Conservation (phyloP, 2,113 vertebrate genomes). For the Felis catus region DNA sequence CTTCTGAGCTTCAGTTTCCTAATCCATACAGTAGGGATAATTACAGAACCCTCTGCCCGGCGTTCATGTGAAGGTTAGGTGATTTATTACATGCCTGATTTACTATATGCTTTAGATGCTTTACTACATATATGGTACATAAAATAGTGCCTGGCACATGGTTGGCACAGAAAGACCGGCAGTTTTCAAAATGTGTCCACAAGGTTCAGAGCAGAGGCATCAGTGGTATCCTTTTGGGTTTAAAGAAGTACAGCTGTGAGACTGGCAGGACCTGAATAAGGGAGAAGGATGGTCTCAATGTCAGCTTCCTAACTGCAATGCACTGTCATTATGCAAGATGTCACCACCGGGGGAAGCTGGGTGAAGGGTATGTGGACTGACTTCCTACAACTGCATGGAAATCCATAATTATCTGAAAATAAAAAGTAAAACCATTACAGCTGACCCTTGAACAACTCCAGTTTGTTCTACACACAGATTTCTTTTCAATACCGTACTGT, state of each 20-base stretch:
- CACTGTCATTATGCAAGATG: not conserved
- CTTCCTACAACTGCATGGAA: not conserved
- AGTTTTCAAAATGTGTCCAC: not conserved
- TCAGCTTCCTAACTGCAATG: not conserved
- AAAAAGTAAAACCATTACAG: not conserved
- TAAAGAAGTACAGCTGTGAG: not conserved
- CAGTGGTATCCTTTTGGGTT: not conserved
- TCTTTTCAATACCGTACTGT: too few relatives aligned
- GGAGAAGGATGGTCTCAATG: too few relatives aligned
- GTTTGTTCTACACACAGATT: too few relatives aligned
- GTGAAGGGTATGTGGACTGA: not conserved
- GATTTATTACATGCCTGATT: too few relatives aligned
- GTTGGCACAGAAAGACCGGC: not conserved
- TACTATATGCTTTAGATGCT: not conserved
- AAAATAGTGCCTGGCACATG: not conserved
- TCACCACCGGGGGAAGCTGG: not conserved
- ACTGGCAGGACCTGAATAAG: not conserved
- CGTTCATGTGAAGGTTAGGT: not conserved
- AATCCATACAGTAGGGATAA: not conserved
- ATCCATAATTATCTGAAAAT: not conserved
- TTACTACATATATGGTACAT: not conserved
- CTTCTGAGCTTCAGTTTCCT: not conserved
- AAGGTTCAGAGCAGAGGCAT: not conserved
- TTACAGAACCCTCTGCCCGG: not conserved
- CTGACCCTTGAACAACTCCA: too few relatives aligned